These are phyloP conservation scores for Hypotaenidia philippensis DNA, from an alignment of 2,797 vertebrate species.

Conservation along the genomic window DNA sequence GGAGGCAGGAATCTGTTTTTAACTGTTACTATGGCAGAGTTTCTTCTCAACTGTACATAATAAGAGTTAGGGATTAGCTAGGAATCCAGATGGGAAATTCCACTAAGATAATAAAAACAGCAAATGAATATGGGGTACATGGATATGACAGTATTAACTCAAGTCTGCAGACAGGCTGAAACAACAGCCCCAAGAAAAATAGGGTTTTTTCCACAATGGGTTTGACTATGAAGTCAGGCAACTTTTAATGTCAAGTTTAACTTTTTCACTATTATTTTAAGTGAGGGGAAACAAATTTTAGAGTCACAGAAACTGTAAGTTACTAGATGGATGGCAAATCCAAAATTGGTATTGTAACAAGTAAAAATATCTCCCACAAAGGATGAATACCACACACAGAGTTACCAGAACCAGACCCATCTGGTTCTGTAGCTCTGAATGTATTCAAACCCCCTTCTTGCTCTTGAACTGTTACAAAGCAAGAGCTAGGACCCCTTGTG, in stretches of 20 bases:
- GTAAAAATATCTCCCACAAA: neutral
- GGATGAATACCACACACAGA: neutral
- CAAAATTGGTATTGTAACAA: neutral
- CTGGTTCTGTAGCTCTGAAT: neutral
- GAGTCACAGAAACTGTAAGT: neutral
- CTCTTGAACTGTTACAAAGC: neutral
- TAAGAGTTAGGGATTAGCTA: neutral
- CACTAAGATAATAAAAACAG: neutral
- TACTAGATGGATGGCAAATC: neutral
- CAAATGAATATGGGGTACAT: neutral
- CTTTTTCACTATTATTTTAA: neutral
- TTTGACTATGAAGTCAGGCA: neutral
- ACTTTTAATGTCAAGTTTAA: neutral
- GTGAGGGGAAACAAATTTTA: neutral
- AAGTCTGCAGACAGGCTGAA: neutral
- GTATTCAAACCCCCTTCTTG: neutral
- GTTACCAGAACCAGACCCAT: neutral
- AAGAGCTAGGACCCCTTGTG: neutral
- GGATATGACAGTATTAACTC: neutral
- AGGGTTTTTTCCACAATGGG: neutral
- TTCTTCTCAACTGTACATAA: neutral
- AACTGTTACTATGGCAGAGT: neutral
- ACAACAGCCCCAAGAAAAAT: neutral
- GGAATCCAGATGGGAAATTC: neutral
- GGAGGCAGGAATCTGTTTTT: neutral